Base-by-base conservation (phyloP, 2,797 vertebrate genomes). In the Ciconia nigra region DNA sequence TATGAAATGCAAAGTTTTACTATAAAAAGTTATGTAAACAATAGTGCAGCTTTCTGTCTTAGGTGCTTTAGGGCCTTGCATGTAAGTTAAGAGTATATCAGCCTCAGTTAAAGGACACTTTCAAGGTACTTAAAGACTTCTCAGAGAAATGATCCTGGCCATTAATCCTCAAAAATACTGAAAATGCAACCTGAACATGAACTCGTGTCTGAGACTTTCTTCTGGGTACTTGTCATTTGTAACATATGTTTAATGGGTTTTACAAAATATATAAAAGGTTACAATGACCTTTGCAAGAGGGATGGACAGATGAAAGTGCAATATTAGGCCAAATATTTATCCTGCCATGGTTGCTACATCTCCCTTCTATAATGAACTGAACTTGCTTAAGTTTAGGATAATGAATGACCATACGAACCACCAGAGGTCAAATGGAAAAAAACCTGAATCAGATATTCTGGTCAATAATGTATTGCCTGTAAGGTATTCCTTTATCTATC, bases 401-500 rank as follows among this genome's bases (percentile, higher is more conserved):
- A 11, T 3, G 7, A 66, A 37, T 67, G 76, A 76, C 28, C 24
- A 55, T 33, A 55, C 21, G 62, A 90, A 71, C 29, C 1, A 13
- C 52, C 10, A 42, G 49, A 91, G 15, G 51, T 83, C 77, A 95
- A 93, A 81, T 11, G 22, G 18, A 70, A 91, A n/a, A 65, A 71
- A 25, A 46, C 3, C 8, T 35, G 35, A 95, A 90, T 87, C 66
- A 80, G 74, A 54, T 55, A 57, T 90, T 69, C 7, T 4, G 3
- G 51, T 95, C 46, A 79, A 15, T 62, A 82, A 85, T 24, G 33
- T 77, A 33, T 83, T 92, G 80, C 70, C 54, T 65, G 15, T 49
- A 92, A 94, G 61, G 55, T 55, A 63, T 54, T 93, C 67, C 80
- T 92, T 93, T 96, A 76, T 74, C n/a, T 94, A 39, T 87, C 87